Evolutionary conservation across 1,140 invertebrate species (phyloP).

Genomic region (Drosophila pectinifera): DNA sequence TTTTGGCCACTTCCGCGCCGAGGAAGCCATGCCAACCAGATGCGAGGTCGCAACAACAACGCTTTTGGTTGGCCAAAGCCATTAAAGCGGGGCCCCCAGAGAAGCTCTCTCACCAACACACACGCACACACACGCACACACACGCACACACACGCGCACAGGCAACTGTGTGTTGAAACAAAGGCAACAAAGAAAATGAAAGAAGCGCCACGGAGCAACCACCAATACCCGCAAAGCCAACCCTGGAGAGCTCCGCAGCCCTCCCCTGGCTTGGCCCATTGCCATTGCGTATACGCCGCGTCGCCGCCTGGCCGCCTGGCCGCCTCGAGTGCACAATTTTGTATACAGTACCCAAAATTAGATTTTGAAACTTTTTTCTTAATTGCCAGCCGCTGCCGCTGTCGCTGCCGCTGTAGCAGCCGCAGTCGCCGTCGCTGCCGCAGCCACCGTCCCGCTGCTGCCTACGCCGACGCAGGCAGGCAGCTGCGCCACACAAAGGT

Average conservation of each 20-base stretch:
- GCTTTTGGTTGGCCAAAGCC: slow-evolving; percentile 80
- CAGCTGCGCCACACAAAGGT: slow-evolving; percentile 65
- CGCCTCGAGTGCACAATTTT: slow-evolving; percentile 82
- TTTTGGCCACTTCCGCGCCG: slow-evolving; percentile 25
- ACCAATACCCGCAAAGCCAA: slow-evolving; percentile 49
- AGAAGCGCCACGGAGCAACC: slow-evolving; percentile 76
- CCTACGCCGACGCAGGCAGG: slow-evolving; percentile 34
- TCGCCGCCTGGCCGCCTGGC: slow-evolving; percentile 18
- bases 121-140: slow-evolving; percentile 15
- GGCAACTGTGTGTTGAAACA: slow-evolving; percentile 81
- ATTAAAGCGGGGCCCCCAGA: slow-evolving; percentile 38
- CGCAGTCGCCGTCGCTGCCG: slow-evolving; percentile 8
- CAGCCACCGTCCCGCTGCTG: slow-evolving; percentile 4
- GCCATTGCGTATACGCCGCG: slow-evolving; percentile 60
- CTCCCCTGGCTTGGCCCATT: slow-evolving; percentile 7
- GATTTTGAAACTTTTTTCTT: slow-evolving; percentile 84
- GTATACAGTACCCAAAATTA: slow-evolving; percentile 84
- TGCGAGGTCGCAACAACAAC: slow-evolving; percentile 78
- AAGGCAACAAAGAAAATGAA: slow-evolving; percentile 83
- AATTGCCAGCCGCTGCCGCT: slow-evolving; percentile 68
- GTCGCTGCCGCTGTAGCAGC: neutral
- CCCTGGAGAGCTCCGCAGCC: too few species aligned
- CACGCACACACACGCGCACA: too few species aligned
- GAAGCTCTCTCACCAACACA: slow-evolving; percentile 58
- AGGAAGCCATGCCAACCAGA: slow-evolving; percentile 78